Percentiles rank a stretch among this genome's conserved stretches.
phyloP scores from a whole-genome alignment of 2,888 invertebrate genomes.

The Oxystoma pomonae region DNA sequence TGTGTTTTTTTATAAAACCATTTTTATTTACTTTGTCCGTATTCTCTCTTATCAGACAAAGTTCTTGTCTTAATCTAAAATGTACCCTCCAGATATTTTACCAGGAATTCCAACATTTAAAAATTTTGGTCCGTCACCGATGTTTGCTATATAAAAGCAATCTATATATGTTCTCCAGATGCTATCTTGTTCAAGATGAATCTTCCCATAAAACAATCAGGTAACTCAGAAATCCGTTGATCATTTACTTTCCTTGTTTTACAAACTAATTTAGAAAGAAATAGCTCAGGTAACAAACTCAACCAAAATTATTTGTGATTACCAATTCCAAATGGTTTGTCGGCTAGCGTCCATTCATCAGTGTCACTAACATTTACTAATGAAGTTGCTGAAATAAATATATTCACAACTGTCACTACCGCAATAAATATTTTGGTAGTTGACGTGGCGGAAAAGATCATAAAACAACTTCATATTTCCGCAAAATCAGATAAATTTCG shows the following conservation, averaged over 20 bases:
- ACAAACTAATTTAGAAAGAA: neutral
- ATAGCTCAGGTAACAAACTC: neutral
- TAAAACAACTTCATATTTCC: neutral
- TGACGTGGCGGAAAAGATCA: neutral
- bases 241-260: neutral
- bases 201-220: neutral
- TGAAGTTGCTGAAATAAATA: neutral
- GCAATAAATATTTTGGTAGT: neutral
- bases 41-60: no score
- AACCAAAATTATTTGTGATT: no score
- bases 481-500: no score
- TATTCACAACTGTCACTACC: neutral
- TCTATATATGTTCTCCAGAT: neutral
- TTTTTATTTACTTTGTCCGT: no score
- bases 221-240: neutral
- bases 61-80: no score
- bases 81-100: neutral
- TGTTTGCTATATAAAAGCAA: neutral
- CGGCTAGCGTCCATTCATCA: neutral
- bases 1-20: no score
- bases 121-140: neutral
- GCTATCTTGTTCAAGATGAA: neutral
- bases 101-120: neutral
- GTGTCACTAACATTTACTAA: neutral
- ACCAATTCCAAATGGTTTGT: neutral